These are phyloP conservation scores for Cosmopolites sordidus DNA, from an alignment of 2,888 invertebrate genomes.

Conservation along the genomic window DNA sequence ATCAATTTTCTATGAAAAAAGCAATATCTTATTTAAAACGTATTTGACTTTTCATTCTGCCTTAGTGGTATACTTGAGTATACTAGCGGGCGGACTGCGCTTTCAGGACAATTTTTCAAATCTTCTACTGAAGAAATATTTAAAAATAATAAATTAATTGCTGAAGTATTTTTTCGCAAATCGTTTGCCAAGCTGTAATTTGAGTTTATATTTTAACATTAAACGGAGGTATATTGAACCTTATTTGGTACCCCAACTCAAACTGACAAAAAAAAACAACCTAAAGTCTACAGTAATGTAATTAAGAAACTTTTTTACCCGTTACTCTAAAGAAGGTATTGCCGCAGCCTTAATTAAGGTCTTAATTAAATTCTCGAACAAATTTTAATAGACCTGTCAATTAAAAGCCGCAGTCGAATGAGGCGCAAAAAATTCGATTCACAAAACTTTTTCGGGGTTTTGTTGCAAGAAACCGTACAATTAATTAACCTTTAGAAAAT, in stretches of 20 bases:
- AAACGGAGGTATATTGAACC: neutral
- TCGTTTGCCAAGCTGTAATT: too few relatives aligned
- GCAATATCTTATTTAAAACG: too few relatives aligned
- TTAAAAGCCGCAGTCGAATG: constrained; percentile 3
- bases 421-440: neutral
- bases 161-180: too few relatives aligned
- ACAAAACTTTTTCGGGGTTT: neutral
- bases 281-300: neutral
- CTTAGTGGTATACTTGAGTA: too few relatives aligned
- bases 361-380: constrained; percentile 14
- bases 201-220: neutral
- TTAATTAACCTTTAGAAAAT: too few relatives aligned
- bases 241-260: neutral
- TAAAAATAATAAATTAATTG: too few relatives aligned
- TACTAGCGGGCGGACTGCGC: too few relatives aligned
- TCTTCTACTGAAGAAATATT: too few relatives aligned
- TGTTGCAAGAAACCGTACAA: too few relatives aligned
- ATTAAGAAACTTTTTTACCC: neutral
- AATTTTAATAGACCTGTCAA: constrained; percentile 14
- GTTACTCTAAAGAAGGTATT: neutral
- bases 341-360: constrained; percentile 13
- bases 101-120: too few relatives aligned
- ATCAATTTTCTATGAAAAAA: too few relatives aligned
- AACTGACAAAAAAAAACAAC: neutral
- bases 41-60: too few relatives aligned